Evolutionary conservation across 2,888 invertebrate genomes (phyloP).

Genomic region (Fissipunctia ypsillon): DNA sequence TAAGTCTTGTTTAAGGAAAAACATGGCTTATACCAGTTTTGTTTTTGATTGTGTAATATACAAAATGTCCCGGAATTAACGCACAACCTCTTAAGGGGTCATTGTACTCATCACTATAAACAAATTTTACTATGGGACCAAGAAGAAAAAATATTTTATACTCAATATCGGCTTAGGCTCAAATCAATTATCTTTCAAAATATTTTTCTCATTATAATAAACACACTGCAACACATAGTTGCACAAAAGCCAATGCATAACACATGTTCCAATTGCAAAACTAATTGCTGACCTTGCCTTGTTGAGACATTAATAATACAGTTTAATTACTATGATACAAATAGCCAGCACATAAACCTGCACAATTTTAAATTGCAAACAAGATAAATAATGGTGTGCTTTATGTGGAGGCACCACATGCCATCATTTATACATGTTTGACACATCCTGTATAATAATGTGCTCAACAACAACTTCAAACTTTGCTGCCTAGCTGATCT

Average conservation of each 20-base stretch:
- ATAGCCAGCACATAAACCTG: not conserved
- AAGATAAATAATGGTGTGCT: not conserved
- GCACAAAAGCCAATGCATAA: not conserved
- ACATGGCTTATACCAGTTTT: not conserved
- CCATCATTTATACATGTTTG: not conserved
- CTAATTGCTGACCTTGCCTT: not conserved
- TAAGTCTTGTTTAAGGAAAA: not conserved
- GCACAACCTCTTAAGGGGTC: too few species aligned
- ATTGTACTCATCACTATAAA: too few species aligned
- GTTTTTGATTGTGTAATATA: too few species aligned
- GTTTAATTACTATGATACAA: not conserved
- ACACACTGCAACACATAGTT: not conserved
- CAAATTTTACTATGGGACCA: too few species aligned
- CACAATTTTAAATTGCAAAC: not conserved
- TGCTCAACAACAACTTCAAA: not conserved
- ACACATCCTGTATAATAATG: not conserved
- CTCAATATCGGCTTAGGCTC: not conserved
- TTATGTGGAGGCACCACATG: too few species aligned
- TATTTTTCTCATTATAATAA: too few species aligned
- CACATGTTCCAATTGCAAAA: constrained; percentile 3
- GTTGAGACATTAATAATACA: not conserved
- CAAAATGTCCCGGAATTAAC: too few species aligned
- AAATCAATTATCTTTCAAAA: not conserved
- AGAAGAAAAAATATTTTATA: not conserved
- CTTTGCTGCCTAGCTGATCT: not conserved